Evolutionary conservation across 2,888 invertebrate genomes (phyloP).

Genomic region (Hypena proboscidalis): DNA sequence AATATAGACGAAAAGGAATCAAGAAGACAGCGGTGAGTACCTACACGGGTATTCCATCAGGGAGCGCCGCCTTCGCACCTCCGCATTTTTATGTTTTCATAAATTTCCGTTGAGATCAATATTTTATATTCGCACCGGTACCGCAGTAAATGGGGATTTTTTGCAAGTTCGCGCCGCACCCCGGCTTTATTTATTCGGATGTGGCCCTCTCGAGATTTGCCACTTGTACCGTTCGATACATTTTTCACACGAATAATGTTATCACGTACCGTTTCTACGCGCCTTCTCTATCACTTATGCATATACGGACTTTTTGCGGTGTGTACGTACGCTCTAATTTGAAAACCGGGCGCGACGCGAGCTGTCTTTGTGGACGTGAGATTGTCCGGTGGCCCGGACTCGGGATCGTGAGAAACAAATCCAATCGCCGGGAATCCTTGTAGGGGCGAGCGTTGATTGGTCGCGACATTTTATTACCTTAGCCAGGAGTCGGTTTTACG

Average conservation of each 20-base stretch:
- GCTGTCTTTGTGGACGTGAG: slow-evolving; percentile 30
- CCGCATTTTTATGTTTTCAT: slow-evolving; percentile 80
- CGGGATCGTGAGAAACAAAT: slow-evolving; percentile 48
- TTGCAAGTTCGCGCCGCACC: slow-evolving; percentile 63
- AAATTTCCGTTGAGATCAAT: slow-evolving; percentile 81
- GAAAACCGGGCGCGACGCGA: slow-evolving; percentile 24
- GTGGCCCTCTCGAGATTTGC: slow-evolving; percentile 67
- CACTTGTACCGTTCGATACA: slow-evolving; percentile 74
- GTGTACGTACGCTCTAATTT: slow-evolving; percentile 39
- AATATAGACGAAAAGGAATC: slow-evolving; percentile 45
- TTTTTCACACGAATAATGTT: slow-evolving; percentile 76
- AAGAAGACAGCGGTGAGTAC: slow-evolving; percentile 49
- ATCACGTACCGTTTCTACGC: slow-evolving; percentile 61
- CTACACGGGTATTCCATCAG: slow-evolving; percentile 72
- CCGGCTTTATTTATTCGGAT: slow-evolving; percentile 66
- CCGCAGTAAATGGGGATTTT: slow-evolving; percentile 66
- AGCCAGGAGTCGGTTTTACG: slow-evolving; percentile 48
- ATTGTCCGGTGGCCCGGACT: slow-evolving; percentile 37
- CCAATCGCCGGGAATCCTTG: slow-evolving; percentile 50
- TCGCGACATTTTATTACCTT: slow-evolving; percentile 59
- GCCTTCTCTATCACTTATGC: slow-evolving; percentile 52
- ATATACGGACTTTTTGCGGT: slow-evolving; percentile 36
- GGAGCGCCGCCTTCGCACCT: slow-evolving; percentile 63
- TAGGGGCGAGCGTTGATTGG: slow-evolving; percentile 55
- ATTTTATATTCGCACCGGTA: slow-evolving; percentile 76